Conservation (phyloP, 2,888 invertebrate species). For the Phania funesta region DNA sequence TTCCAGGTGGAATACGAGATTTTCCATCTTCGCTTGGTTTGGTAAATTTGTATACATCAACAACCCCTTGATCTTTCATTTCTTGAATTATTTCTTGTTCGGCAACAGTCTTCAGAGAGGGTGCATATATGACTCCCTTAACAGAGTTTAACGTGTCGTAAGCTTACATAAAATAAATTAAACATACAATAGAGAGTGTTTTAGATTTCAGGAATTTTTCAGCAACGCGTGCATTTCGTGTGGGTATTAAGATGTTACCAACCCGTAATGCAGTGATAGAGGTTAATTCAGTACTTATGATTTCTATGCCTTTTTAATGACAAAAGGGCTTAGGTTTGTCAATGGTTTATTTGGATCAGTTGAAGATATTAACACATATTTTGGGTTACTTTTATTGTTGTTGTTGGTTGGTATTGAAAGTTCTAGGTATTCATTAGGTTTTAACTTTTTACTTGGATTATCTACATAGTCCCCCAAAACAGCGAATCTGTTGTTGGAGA, state of each 20-base stretch:
- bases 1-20: background rate
- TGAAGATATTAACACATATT: conserved; percentile 29
- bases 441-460: too few species aligned
- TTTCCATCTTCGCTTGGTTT: conserved; percentile 9
- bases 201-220: background rate
- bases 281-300: conserved; percentile 1
- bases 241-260: conserved; percentile 18
- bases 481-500: too few species aligned
- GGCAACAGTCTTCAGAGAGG: background rate
- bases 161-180: background rate
- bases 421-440: too few species aligned
- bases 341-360: conserved; percentile 2
- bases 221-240: conserved; percentile 5
- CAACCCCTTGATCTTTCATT: background rate
- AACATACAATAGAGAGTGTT: background rate
- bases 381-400: conserved; percentile 6
- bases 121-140: background rate
- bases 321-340: conserved; percentile 9
- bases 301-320: conserved; percentile 17
- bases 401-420: too few species aligned
- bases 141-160: background rate
- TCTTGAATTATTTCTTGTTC: conserved; percentile 15
- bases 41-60: conserved; percentile 7
- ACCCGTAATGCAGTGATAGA: conserved; percentile 4
- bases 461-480: too few species aligned